Base-by-base conservation (phyloP, 92 coral and sea anemone species). In the Actinostola sp. region DNA sequence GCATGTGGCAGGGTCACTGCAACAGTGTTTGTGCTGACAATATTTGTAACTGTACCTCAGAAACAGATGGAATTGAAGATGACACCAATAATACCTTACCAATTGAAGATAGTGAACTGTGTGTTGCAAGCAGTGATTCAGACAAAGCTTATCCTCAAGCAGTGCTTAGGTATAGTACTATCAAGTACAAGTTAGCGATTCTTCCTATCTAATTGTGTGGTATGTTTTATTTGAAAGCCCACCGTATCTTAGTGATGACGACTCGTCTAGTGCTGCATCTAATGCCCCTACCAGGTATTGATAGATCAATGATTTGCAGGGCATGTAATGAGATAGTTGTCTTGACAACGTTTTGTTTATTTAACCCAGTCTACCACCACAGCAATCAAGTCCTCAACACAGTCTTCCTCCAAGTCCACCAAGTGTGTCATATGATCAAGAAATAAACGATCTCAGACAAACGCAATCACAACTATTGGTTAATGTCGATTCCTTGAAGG, bases 401-500 rank as follows among this genome's bases (percentile, higher is more conserved):
- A 90, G 97, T 61, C 97, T 83, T 35, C 97, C 97, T 24, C 92
- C 97, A 77, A 87, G 92, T 76, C 97, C 97, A 27, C 96, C 97
- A 24, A 75, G 82, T 67, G 70, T 89, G 62, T 79, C 84, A 43
- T 89, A 79, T 36, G 97, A 90, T 9, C 89, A 83, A 43, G 92
- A 83, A 54, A 87, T 90, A 33, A 39, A 51, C 51, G 97, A 87
- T 8, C 84, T 90, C 11, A 82, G 85, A 32, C 85, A 76, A 28
- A 83, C 36, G 13, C 86, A 90, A 41, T 42, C 72, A 34, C 75
- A 86, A 51, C 67, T 90, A 21, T 70, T 67, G 24, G 76, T 74
- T 2, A 43, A 50, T 49, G 58, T 90, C 20, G 92, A 90, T 11
- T 64, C 78, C 45, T 63, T 90, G 66, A 90, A 59, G 85, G 90